Base-by-base conservation (phyloP, 2,888 invertebrate species). In the Desoria tigrina region DNA sequence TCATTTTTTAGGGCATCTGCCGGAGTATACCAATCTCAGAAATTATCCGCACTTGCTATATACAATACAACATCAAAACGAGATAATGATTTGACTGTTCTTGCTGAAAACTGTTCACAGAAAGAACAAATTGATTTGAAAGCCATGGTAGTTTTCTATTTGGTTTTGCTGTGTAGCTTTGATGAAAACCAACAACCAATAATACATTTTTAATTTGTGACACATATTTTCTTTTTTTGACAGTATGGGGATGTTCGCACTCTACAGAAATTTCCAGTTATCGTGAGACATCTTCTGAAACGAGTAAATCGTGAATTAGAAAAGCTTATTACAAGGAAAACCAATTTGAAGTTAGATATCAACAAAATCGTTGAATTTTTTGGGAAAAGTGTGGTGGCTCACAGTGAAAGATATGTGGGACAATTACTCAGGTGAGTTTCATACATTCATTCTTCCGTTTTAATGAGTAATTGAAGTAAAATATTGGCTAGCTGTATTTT, bases 1-100 rank as follows among this genome's bases (percentile, higher is more conserved):
- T n/a, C n/a, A n/a, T n/a, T n/a, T n/a, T n/a, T n/a, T n/a, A n/a
- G n/a, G n/a, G 64, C 66, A 1, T 26, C 42, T 21, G 63, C 66
- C 23, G 71, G 71, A 0, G 61, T 63, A 2, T 63, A 64, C 32
- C 61, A 64, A 42, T 53, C 64, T 2, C 70, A 64, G 54, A 67
- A 67, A 42, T 11, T 55, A 16, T 59, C 63, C 7, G 50, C 67
- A 7, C 56, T 51, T 24, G 32, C 26, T 1, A 51, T 68, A 1
- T 68, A 23, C 23, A 39, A 60, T 16, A 39, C 32, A 14, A 64
- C 42, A 16, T 16, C 21, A 7, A 11, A 51, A 16, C 50, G 50
- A 18, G 58, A 61, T n/a, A n/a, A 32, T 1, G 69, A 64, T 45
- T 49, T 67, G 42, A 26, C 27, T 18, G 11, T 58, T 1, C 26